Percentiles rank a stretch among this genome's conserved stretches.
phyloP scores from a whole-genome alignment of 2,797 vertebrate genomes.

The Dryobates pubescens region DNA sequence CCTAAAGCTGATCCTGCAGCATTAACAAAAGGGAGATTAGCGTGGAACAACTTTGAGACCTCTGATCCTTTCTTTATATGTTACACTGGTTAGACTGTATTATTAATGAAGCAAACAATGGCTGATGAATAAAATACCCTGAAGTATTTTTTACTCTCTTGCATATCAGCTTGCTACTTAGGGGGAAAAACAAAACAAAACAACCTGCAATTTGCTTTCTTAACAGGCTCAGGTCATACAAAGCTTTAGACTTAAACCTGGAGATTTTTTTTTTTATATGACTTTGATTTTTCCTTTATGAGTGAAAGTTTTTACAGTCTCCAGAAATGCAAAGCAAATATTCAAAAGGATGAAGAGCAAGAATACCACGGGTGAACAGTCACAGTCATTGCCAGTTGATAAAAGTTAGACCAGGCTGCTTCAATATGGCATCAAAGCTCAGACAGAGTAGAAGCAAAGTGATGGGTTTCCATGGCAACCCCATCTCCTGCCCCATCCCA shows the following conservation, averaged over 20 bases:
- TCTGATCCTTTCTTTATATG: neutral
- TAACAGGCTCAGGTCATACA: neutral
- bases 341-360: neutral
- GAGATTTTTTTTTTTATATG: neutral
- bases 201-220: neutral
- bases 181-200: neutral
- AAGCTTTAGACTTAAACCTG: neutral
- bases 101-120: neutral
- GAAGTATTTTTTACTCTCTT: neutral
- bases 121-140: conserved; percentile 21
- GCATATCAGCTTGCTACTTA: neutral
- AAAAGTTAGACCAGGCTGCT: neutral
- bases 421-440: neutral
- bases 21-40: neutral
- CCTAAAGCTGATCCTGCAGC: neutral
- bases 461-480: neutral
- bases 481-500: neutral
- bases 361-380: fast-evolving
- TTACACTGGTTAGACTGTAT: neutral
- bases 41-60: neutral
- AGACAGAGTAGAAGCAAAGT: neutral
- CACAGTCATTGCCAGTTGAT: neutral
- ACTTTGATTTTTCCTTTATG: neutral
- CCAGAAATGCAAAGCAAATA: neutral
- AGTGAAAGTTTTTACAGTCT: neutral